phyloP scores from a whole-genome alignment of 1,140 invertebrate species.

The Lepeophtheirus salmonis region DNA sequence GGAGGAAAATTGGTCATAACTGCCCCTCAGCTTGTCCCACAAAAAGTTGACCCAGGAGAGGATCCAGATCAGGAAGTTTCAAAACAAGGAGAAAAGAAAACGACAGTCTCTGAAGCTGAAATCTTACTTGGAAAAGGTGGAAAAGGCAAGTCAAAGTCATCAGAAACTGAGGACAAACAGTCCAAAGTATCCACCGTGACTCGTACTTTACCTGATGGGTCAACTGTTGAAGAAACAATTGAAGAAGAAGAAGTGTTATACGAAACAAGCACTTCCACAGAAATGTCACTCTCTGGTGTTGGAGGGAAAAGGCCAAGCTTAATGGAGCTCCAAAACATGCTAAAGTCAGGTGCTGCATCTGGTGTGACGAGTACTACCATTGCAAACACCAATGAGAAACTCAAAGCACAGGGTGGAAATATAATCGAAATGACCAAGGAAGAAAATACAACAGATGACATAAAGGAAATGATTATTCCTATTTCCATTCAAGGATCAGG shows the following conservation, averaged over 20 bases:
- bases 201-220: constrained; percentile 3
- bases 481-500: constrained; percentile 6
- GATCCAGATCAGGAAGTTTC: neutral
- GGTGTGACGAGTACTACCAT: constrained; percentile 2
- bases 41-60: neutral
- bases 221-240: constrained; percentile 9
- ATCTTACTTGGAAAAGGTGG: constrained; percentile 10
- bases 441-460: neutral
- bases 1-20: constrained; percentile 10
- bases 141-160: neutral
- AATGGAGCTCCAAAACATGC: neutral
- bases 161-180: constrained; percentile 1
- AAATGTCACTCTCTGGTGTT: neutral
- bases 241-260: constrained; percentile 11
- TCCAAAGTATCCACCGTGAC: neutral
- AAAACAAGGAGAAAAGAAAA: constrained; percentile 9
- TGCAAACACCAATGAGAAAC: neutral
- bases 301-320: neutral
- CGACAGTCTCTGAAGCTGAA: constrained; percentile 1
- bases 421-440: constrained; percentile 11
- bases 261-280: neutral
- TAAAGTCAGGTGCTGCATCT: constrained; percentile 5
- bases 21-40: constrained; percentile 9
- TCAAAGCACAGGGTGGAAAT: constrained; percentile 9
- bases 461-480: constrained; percentile 18